Percentiles rank a stretch among this genome's conserved stretches.
Conservation (phyloP, 2,797 vertebrate genomes). For the Neopelma chrysocephalum region DNA sequence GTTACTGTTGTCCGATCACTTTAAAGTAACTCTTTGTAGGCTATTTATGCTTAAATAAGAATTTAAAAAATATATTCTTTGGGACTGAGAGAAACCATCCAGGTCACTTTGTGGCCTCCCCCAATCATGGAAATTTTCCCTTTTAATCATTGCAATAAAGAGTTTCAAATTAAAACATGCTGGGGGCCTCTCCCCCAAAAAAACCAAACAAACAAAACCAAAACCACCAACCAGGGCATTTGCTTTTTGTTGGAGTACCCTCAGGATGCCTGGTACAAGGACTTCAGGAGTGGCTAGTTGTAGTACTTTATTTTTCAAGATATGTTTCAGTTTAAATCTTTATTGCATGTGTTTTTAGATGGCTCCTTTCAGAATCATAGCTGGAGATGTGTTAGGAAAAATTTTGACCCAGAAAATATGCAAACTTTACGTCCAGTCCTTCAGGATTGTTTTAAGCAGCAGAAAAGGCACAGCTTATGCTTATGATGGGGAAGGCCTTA, state of each 20-base stretch:
- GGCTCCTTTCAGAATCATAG: background rate
- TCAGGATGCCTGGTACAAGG: background rate
- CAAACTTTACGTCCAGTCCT: background rate
- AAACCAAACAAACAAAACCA: background rate
- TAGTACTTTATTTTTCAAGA: background rate
- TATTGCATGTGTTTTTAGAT: background rate
- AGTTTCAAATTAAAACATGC: background rate
- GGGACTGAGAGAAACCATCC: background rate
- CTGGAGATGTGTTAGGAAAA: background rate
- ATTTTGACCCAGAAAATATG: background rate
- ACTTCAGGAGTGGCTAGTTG: background rate
- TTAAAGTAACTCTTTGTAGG: background rate
- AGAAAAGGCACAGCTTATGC: background rate
- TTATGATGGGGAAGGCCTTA: background rate
- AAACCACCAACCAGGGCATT: rapidly evolving
- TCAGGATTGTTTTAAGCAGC: background rate
- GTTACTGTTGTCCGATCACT: background rate
- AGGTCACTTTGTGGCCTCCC: background rate
- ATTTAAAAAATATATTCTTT: background rate
- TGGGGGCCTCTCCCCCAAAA: background rate
- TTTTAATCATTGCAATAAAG: background rate
- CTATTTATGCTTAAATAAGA: background rate
- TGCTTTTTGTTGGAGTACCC: background rate
- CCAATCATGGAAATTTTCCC: background rate
- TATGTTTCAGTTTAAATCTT: background rate